These are phyloP conservation scores for Buceros bicornis DNA, from an alignment of 2,797 vertebrate genomes.

Conservation along the genomic window DNA sequence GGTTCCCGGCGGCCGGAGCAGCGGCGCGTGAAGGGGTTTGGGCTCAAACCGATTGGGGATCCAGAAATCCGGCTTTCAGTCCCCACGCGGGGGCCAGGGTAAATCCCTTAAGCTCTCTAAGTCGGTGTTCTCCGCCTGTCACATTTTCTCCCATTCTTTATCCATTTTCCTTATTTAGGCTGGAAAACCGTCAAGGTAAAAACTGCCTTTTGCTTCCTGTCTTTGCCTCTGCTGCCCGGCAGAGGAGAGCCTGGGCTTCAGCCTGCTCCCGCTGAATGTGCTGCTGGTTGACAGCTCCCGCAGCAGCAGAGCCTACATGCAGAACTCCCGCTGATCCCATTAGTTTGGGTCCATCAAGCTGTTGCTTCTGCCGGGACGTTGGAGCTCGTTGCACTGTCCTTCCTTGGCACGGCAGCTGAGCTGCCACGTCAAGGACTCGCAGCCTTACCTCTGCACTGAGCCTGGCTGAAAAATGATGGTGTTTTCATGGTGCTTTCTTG, in stretches of 20 bases:
- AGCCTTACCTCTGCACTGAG: background rate
- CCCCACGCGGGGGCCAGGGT: background rate
- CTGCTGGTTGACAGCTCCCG: background rate
- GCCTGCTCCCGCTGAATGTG: rapidly evolving
- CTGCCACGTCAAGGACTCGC: background rate
- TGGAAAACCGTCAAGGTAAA: background rate
- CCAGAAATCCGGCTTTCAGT: background rate
- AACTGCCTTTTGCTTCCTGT: background rate
- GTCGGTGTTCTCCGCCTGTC: background rate
- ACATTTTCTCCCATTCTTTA: background rate
- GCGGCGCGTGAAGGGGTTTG: rapidly evolving
- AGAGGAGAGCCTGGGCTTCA: background rate
- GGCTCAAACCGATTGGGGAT: background rate
- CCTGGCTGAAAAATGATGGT: background rate
- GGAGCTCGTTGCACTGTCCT: background rate
- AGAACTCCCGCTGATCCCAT: background rate
- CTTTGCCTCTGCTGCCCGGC: background rate
- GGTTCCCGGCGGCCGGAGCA: rapidly evolving
- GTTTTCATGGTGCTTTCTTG: background rate
- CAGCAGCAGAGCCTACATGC: background rate
- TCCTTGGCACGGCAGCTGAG: background rate
- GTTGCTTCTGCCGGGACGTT: rapidly evolving
- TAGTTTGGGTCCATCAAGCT: background rate
- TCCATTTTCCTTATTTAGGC: background rate
- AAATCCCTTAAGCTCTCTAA: background rate